These are phyloP conservation scores for Ctena decussata DNA, from an alignment of 2,888 invertebrate genomes.

Conservation along the genomic window DNA sequence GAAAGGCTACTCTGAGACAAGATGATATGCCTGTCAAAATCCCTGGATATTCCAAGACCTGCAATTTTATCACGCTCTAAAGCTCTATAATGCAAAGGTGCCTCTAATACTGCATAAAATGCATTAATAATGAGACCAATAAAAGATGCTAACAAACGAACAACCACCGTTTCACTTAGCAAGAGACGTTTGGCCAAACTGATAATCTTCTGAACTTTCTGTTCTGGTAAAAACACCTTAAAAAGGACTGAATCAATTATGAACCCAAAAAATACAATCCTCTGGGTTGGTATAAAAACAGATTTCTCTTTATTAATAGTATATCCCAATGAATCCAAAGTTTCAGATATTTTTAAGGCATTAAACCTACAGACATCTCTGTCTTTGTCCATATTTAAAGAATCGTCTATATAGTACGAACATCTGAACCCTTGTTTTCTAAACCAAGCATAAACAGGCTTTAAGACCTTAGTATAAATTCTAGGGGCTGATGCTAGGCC, in stretches of 20 bases:
- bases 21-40: conserved; percentile 10
- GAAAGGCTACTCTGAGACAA: not conserved
- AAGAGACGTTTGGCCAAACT: not conserved
- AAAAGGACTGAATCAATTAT: no score
- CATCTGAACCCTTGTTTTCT: conserved; percentile 39
- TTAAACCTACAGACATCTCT: conserved; percentile 13
- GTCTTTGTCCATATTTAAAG: conserved; percentile 34
- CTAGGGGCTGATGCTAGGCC: conserved; percentile 41
- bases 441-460: conserved; percentile 51
- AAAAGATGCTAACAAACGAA: conserved; percentile 34
- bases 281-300: conserved; percentile 26
- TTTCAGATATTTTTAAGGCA: conserved; percentile 21
- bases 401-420: conserved; percentile 60
- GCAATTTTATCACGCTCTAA: conserved; percentile 44
- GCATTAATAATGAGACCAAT: conserved; percentile 26
- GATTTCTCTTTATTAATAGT: conserved; percentile 46
- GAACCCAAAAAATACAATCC: conserved; percentile 39
- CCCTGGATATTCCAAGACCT: not conserved
- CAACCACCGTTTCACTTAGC: not conserved
- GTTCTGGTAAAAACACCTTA: conserved; percentile 39
- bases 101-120: conserved; percentile 39
- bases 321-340: conserved; percentile 36
- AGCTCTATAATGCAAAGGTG: conserved; percentile 39
- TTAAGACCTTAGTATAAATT: conserved; percentile 55
- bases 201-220: conserved; percentile 37